phyloP scores from a whole-genome alignment of 1,140 invertebrate species.

The Drosophila varians region DNA sequence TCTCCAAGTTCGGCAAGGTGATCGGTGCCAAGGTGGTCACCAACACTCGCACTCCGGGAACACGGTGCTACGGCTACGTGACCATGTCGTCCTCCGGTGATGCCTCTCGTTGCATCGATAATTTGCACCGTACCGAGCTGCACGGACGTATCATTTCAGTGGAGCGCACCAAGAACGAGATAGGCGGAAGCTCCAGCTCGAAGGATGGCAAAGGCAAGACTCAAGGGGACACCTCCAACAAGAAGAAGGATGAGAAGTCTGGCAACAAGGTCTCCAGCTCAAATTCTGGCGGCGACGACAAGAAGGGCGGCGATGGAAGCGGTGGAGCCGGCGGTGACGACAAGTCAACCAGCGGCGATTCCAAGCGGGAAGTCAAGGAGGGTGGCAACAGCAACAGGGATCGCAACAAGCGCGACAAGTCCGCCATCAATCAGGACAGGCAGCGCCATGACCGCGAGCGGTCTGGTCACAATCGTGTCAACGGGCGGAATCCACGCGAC shows the following conservation, averaged over 20 bases:
- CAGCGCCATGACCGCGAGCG: conserved; percentile 63
- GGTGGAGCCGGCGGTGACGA: conserved; percentile 38
- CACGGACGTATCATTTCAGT: conserved; percentile 97
- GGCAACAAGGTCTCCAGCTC: conserved; percentile 48
- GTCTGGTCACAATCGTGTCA: conserved; percentile 42
- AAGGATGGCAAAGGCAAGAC: conserved; percentile 50
- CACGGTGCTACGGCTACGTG: conserved; percentile 97
- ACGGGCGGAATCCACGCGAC: conserved; percentile 62
- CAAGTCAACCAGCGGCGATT: conserved; percentile 24
- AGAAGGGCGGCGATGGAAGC: conserved; percentile 37
- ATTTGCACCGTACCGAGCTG: conserved; percentile 94
- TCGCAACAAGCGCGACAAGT: conserved; percentile 54
- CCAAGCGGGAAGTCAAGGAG: conserved; percentile 66
- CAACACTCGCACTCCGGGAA: conserved; percentile 94
- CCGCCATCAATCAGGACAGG: conserved; percentile 31
- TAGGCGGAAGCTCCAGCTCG: conserved; percentile 58
- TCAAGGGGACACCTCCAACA: conserved; percentile 22
- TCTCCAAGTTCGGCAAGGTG: conserved; percentile 97
- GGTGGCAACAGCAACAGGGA: conserved; percentile 40
- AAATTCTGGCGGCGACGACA: conserved; percentile 41
- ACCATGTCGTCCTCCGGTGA: conserved; percentile 95
- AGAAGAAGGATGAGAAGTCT: conserved; percentile 55
- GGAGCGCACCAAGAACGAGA: conserved; percentile 90
- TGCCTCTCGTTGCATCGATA: conserved; percentile 94
- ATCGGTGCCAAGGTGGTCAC: conserved; percentile 98